Evolutionary conservation across 2,797 vertebrate genomes (phyloP).

Genomic region (Acipenser oxyrinchus): DNA sequence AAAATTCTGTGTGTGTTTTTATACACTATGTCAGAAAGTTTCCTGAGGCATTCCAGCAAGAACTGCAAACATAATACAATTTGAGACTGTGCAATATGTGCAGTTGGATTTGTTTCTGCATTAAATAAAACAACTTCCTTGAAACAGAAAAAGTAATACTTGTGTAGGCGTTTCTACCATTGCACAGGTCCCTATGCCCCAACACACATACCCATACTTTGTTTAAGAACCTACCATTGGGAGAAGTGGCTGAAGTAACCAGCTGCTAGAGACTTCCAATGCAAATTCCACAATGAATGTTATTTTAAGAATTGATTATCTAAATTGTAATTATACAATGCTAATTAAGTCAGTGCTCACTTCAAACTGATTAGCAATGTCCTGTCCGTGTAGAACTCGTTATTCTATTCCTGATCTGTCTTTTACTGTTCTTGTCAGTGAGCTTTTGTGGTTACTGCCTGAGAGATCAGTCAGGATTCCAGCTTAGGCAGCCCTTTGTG

Average conservation of each 20-base stretch:
- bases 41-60: neutral
- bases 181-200: neutral
- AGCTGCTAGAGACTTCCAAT: neutral
- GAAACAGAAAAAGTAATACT: neutral
- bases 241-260: neutral
- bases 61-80: neutral
- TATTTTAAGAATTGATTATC: neutral
- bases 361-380: constrained; percentile 6
- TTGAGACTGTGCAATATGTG: neutral
- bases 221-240: neutral
- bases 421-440: neutral
- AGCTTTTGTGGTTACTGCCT: neutral
- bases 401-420: neutral
- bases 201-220: neutral
- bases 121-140: neutral
- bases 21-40: neutral
- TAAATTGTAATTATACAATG: constrained; percentile 6
- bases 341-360: constrained; percentile 5
- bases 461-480: neutral
- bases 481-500: no score
- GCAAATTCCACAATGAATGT: neutral
- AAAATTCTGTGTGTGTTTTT: neutral
- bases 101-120: neutral
- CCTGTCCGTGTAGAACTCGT: neutral
- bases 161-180: neutral